phyloP scores from a whole-genome alignment of 2,113 vertebrate genomes.

The Psittacara wagleri region DNA sequence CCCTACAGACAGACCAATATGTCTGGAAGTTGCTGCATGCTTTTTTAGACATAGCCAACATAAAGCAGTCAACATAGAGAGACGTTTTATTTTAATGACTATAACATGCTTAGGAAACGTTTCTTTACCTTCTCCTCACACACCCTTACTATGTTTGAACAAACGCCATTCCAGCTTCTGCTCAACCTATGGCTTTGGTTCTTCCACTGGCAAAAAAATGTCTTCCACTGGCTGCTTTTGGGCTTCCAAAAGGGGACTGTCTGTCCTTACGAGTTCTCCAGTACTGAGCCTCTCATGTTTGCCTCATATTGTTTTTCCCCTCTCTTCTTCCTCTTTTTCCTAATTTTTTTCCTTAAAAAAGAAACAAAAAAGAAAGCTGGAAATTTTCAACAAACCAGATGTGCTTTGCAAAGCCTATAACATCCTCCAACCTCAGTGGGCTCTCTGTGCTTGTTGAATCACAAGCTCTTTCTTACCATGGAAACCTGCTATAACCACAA shows the following conservation, averaged over 20 bases:
- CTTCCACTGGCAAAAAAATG: slow-evolving; percentile 34
- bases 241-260: slow-evolving; percentile 44
- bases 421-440: slow-evolving; percentile 26
- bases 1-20: slow-evolving; percentile 1
- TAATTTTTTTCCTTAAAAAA: not conserved
- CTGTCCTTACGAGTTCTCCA: slow-evolving; percentile 44
- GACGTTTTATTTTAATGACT: slow-evolving; percentile 65
- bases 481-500: slow-evolving; percentile 36
- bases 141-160: slow-evolving; percentile 56
- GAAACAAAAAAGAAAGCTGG: not conserved
- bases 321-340: slow-evolving; percentile 11
- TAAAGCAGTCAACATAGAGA: slow-evolving; percentile 48
- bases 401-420: slow-evolving; percentile 35
- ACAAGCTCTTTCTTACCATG: slow-evolving; percentile 24
- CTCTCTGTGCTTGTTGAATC: slow-evolving; percentile 56
- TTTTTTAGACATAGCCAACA: slow-evolving; percentile 41
- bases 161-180: slow-evolving; percentile 24
- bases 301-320: slow-evolving; percentile 16
- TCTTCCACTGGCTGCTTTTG: not conserved
- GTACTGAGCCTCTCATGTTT: slow-evolving; percentile 48
- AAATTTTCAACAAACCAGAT: slow-evolving; percentile 62
- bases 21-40: slow-evolving; percentile 36
- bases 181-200: slow-evolving; percentile 47
- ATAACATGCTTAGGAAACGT: slow-evolving; percentile 54
- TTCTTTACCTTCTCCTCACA: slow-evolving; percentile 42